phyloP scores from a whole-genome alignment of 1,140 invertebrate genomes.

The Ptiloglossa arizonensis region DNA sequence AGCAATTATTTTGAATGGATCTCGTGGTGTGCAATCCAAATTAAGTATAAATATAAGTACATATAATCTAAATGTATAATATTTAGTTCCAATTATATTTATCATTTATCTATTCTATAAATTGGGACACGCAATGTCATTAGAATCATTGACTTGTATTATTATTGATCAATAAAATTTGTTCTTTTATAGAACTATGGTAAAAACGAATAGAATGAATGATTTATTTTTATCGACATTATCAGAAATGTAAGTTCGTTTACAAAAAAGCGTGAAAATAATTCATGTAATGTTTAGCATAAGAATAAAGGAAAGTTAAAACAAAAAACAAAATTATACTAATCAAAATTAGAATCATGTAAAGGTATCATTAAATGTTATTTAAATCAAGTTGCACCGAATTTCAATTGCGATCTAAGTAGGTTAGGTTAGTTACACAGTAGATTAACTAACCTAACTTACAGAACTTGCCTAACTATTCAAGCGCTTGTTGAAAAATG shows the following conservation, averaged over 20 bases:
- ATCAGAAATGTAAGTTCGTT: not conserved
- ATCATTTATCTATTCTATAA: not conserved
- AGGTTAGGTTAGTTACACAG: not conserved
- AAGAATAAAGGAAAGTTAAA: no score
- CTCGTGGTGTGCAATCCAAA: slow-evolving; percentile 1
- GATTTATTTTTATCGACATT: not conserved
- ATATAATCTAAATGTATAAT: not conserved
- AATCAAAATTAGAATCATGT: not conserved
- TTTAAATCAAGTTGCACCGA: not conserved
- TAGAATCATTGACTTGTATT: slow-evolving; percentile 15
- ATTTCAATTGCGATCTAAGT: not conserved
- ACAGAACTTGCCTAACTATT: not conserved
- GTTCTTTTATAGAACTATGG: slow-evolving; percentile 22
- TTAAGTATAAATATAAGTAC: slow-evolving; percentile 7
- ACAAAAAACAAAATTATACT: no score
- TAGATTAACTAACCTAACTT: not conserved
- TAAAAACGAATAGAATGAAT: not conserved
- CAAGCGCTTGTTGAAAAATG: not conserved
- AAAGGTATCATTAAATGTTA: not conserved
- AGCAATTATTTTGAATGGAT: slow-evolving; percentile 16
- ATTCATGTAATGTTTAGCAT: not conserved
- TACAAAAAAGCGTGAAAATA: not conserved
- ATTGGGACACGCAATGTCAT: not conserved
- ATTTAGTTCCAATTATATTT: not conserved
- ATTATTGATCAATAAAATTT: slow-evolving; percentile 35